Evolutionary conservation across 2,888 invertebrate genomes (phyloP), one percentile per base, ranked within the genome.

Genomic region (Euspilapteryx auroguttella): DNA sequence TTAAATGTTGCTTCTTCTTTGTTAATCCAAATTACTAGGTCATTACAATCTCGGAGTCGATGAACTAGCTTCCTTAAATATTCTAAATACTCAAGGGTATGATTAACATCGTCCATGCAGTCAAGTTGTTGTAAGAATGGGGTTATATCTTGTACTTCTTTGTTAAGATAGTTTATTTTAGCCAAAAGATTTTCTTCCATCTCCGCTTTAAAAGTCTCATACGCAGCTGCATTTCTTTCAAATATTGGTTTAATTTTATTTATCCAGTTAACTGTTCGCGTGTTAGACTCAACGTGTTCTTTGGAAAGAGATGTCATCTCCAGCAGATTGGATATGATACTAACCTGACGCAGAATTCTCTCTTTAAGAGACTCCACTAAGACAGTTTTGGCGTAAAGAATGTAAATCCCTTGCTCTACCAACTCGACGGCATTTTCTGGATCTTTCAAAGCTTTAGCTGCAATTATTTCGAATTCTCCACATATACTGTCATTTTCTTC

Each of bases 1-100:
- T 93, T 91, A 45, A 94, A 89, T 8, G 93, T 81, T 3, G 71
- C 64, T 66, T 96, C 94, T 71, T 96, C 95, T 40, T 85, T 82
- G 59, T 95, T 94, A 28, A 95, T 93, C 92, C 92, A 94, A 4
- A 66, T 56, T 12, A 91, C 86, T 39, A 87, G 79, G 39, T 85
- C 82, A 42, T 89, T 85, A 44, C 91, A 86, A 12, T 83, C 83
- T 33, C 82, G 81, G 25, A 96, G 66, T 33, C 86, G 80, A 42
- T 86, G 85, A 32, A 88, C 82, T 25, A 92, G 83, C 38, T 83
- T 83, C 30, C 88, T 80, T 39, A 94, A 76, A 44, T 87, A 82
- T 50, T 87, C 82, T 21, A 87, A 81, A 54, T 94, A 94, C 44
- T 90, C 87, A 9, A 81, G 77, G 36, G 92, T 86, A 45, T 87